phyloP scores from a whole-genome alignment of 2,888 invertebrate species.

The Dorcus parallelipipedus region DNA sequence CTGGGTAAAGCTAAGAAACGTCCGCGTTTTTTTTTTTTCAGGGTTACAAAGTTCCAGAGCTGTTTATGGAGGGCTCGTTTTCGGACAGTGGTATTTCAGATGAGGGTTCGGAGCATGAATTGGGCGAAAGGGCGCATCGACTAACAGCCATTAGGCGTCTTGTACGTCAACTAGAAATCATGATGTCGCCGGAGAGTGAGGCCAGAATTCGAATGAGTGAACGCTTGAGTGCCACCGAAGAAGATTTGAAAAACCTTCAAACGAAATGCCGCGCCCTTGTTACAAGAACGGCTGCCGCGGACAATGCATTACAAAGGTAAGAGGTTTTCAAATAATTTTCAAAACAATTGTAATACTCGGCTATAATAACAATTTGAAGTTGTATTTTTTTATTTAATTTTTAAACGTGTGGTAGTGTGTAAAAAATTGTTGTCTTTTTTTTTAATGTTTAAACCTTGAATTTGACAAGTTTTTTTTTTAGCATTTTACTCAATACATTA shows the following conservation, averaged over 20 bases:
- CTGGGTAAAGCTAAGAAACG: not conserved
- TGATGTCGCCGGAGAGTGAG: slow-evolving; percentile 64
- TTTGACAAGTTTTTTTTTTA: too few species aligned
- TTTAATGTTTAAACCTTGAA: too few species aligned
- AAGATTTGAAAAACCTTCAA: slow-evolving; percentile 66
- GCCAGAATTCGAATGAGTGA: slow-evolving; percentile 64
- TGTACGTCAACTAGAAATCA: slow-evolving; percentile 64
- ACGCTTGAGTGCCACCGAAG: slow-evolving; percentile 69
- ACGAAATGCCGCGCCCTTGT: slow-evolving; percentile 66
- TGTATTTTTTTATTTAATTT: too few species aligned
- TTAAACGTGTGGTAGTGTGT: too few species aligned
- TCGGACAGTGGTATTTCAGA: slow-evolving; percentile 79
- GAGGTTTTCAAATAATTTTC: slow-evolving; percentile 11
- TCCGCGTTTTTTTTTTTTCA: slow-evolving; percentile 31
- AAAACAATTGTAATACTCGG: too few species aligned
- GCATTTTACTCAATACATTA: too few species aligned
- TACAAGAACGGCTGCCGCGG: slow-evolving; percentile 52
- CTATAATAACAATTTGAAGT: too few species aligned
- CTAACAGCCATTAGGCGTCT: slow-evolving; percentile 65
- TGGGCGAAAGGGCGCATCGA: slow-evolving; percentile 63
- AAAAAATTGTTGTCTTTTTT: too few species aligned
- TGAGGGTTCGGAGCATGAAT: slow-evolving; percentile 66
- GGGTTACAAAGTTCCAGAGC: slow-evolving; percentile 51
- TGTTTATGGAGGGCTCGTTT: slow-evolving; percentile 58
- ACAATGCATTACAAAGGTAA: slow-evolving; percentile 29